phyloP scores from a whole-genome alignment of 2,797 vertebrate species.

The Galago senegalensis region DNA sequence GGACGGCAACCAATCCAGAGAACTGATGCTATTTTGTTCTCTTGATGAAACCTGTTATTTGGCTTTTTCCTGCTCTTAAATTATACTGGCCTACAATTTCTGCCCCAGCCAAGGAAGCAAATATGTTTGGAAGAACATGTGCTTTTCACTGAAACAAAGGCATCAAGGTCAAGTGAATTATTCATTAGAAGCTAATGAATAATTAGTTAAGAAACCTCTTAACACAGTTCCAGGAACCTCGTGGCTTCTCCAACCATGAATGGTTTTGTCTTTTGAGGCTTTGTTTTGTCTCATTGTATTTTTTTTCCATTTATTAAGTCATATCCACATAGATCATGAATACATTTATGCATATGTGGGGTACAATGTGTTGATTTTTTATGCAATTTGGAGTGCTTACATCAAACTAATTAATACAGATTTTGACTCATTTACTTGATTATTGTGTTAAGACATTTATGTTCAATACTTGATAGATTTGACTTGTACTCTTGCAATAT shows the following conservation, averaged over 20 bases:
- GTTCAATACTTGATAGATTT: no score
- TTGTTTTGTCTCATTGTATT: not conserved
- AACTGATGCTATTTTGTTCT: constrained; percentile 65
- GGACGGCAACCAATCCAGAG: constrained; percentile 49
- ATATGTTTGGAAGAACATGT: constrained; percentile 30
- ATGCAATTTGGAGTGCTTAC: no score
- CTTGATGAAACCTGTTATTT: constrained; percentile 64
- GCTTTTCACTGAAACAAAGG: not conserved
- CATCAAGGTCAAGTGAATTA: not conserved
- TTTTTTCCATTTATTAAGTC: no score
- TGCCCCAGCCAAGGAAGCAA: not conserved
- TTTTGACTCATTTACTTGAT: no score
- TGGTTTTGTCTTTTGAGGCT: not conserved
- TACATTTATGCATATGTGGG: no score
- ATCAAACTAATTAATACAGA: no score
- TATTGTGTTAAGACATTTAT: no score
- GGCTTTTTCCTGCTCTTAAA: constrained; percentile 64
- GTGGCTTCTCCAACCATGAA: not conserved
- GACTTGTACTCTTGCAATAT: no score
- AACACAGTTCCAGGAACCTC: not conserved
- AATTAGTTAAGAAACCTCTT: constrained; percentile 22
- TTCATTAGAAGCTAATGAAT: not conserved
- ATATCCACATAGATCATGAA: no score
- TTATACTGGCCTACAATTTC: constrained; percentile 60
- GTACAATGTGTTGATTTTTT: no score